These are phyloP conservation scores for Sapajus apella DNA, from an alignment of 2,113 vertebrate species.

Conservation along the genomic window DNA sequence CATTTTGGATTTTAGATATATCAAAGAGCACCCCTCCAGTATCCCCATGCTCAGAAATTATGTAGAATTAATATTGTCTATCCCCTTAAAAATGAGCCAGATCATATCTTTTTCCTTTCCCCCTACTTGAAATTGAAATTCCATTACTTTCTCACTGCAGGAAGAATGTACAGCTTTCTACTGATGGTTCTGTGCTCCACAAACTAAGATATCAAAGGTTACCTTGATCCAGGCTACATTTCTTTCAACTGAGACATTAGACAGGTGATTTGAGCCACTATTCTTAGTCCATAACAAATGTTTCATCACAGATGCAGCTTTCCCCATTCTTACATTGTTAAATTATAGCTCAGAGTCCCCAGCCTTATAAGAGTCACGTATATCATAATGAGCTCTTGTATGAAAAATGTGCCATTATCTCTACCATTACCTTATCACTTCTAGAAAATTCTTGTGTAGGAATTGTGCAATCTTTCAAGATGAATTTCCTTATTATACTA, in stretches of 20 bases:
- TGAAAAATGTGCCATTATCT: conserved; percentile 61
- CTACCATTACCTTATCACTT: conserved; percentile 16
- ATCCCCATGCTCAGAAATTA: neutral
- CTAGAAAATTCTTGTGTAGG: conserved; percentile 35
- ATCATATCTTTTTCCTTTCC: neutral
- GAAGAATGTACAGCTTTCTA: neutral
- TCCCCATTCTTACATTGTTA: neutral
- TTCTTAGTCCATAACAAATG: conserved; percentile 48
- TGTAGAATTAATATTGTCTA: neutral
- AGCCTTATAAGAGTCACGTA: conserved; percentile 17
- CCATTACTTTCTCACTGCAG: neutral
- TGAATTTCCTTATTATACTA: conserved; percentile 55
- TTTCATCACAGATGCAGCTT: conserved; percentile 10
- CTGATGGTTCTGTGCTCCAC: neutral
- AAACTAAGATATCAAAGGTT: neutral
- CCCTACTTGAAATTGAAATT: neutral
- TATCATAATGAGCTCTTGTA: conserved; percentile 37
- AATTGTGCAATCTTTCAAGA: conserved; percentile 55
- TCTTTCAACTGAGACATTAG: conserved; percentile 4
- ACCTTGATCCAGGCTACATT: neutral
- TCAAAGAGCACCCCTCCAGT: neutral
- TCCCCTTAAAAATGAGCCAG: neutral
- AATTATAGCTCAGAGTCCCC: conserved; percentile 38
- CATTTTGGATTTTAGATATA: neutral
- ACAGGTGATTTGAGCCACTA: conserved; percentile 9